Evolutionary conservation across 2,888 invertebrate species (phyloP).

Genomic region (Epistrophe eligans): DNA sequence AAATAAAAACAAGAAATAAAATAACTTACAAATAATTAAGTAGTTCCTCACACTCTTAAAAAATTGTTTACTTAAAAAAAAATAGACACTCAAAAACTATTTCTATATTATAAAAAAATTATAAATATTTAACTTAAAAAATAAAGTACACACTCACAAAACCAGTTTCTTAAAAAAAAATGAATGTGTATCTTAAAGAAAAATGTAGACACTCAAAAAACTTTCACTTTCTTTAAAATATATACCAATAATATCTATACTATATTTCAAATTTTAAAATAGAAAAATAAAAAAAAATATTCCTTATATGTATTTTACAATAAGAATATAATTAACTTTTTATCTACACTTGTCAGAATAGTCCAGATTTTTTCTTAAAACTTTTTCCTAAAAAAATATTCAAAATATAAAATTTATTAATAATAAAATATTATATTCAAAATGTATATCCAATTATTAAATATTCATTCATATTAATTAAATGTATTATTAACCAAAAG

Average conservation of each 20-base stretch:
- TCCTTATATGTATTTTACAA: background rate
- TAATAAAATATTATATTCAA: background rate
- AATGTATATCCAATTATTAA: conserved; percentile 1
- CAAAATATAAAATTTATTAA: background rate
- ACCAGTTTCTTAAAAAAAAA: background rate
- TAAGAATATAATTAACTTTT: too few species aligned
- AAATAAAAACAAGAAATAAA: too few species aligned
- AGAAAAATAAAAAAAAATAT: background rate
- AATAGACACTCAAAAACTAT: too few species aligned
- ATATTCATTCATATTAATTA: background rate
- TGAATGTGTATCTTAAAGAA: background rate
- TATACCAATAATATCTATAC: background rate
- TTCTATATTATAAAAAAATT: too few species aligned
- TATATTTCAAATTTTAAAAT: background rate
- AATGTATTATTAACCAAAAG: conserved; percentile 8
- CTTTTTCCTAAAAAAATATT: background rate
- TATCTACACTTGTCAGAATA: background rate
- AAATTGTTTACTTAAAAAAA: too few species aligned
- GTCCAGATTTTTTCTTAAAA: background rate
- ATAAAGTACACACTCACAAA: background rate
- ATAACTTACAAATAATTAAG: too few species aligned
- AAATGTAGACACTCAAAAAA: background rate
- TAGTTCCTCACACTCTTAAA: too few species aligned
- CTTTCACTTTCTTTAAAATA: background rate
- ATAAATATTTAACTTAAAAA: too few species aligned